phyloP scores from a whole-genome alignment of 2,888 invertebrate genomes.

The Macroteleia sp. region DNA sequence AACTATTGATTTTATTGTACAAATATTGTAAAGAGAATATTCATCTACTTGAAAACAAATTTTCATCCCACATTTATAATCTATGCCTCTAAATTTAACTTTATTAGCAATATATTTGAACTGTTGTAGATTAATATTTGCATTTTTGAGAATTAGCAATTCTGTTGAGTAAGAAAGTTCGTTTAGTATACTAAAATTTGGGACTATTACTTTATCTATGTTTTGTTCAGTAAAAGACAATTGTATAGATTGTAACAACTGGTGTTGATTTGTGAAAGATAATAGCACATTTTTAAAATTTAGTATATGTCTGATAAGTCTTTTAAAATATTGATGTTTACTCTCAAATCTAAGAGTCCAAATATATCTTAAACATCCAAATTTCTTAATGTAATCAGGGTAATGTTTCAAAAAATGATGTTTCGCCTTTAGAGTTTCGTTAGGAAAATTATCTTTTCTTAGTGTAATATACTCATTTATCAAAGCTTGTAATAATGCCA shows the following conservation, averaged over 20 bases:
- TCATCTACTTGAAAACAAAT: no score
- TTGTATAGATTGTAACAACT: constrained; percentile 12
- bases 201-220: no score
- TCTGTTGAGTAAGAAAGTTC: no score
- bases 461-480: constrained; percentile 51
- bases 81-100: no score
- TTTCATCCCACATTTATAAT: no score
- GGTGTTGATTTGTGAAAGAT: constrained; percentile 45
- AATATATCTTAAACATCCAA: constrained; percentile 56
- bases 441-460: constrained; percentile 48
- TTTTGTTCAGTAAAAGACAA: no score
- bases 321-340: constrained; percentile 55
- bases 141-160: no score
- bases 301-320: background rate
- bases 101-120: no score
- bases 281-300: constrained; percentile 65
- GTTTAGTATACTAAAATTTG: no score
- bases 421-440: constrained; percentile 53
- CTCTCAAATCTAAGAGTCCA: constrained; percentile 67
- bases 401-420: constrained; percentile 65
- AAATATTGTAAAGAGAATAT: no score
- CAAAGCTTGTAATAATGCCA: constrained; percentile 18
- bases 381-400: constrained; percentile 50
- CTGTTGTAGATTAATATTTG: no score
- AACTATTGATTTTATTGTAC: no score